Evolutionary conservation across 2,888 invertebrate genomes (phyloP).

Genomic region (Drosophila robusta): DNA sequence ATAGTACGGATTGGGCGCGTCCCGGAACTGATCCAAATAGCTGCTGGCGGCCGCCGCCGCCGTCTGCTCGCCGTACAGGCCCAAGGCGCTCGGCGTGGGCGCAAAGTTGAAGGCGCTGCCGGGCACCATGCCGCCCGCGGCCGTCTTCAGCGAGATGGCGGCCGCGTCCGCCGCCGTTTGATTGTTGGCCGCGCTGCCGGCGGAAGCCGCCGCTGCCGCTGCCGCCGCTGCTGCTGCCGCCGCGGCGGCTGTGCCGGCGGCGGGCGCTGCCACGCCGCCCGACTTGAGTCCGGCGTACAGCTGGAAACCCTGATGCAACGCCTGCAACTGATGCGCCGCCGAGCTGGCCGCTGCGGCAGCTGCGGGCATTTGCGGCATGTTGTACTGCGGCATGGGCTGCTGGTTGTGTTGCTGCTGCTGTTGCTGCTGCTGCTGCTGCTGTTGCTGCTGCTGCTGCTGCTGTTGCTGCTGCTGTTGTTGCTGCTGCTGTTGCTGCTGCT

Average conservation of each 20-base stretch:
- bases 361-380: constrained; percentile 67
- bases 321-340: constrained; percentile 73
- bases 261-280: constrained; percentile 79
- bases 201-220: constrained; percentile 32
- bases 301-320: constrained; percentile 86
- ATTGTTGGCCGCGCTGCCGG: constrained; percentile 27
- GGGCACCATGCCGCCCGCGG: constrained; percentile 89
- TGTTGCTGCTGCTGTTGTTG: constrained; percentile 50
- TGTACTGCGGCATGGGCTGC: constrained; percentile 63
- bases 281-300: constrained; percentile 87
- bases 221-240: constrained; percentile 63
- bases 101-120: constrained; percentile 95
- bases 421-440: constrained; percentile 45
- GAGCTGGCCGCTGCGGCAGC: constrained; percentile 76
- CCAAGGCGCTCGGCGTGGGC: constrained; percentile 87
- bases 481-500: constrained; percentile 50
- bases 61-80: constrained; percentile 81
- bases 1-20: constrained; percentile 88
- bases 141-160: constrained; percentile 88
- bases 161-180: constrained; percentile 78
- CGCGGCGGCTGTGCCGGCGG: constrained; percentile 48
- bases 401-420: constrained; percentile 68
- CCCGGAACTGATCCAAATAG: constrained; percentile 89
- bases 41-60: constrained; percentile 87
- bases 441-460: constrained; percentile 65